Conservation (phyloP, 2,888 invertebrate species). For the Micropterix aruncella region DNA sequence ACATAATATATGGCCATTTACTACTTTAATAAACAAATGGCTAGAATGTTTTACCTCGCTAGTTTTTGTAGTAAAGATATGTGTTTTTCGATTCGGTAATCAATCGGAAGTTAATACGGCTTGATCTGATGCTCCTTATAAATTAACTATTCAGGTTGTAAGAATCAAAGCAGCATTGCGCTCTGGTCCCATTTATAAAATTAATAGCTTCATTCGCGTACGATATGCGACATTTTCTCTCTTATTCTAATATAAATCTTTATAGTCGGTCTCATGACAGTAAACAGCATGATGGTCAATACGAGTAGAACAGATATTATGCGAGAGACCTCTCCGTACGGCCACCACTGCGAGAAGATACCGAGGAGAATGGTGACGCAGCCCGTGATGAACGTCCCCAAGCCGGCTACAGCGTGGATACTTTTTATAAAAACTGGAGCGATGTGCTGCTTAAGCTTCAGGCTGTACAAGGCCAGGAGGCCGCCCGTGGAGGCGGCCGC, state of each 20-base stretch:
- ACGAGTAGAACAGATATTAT: constrained; percentile 23
- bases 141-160: too few species aligned
- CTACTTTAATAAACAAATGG: too few species aligned
- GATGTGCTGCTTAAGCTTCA: constrained; percentile 29
- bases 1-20: too few species aligned
- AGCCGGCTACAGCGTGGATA: constrained; percentile 27
- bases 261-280: constrained; percentile 27
- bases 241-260: constrained; percentile 33
- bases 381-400: constrained; percentile 28
- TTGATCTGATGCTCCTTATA: too few species aligned
- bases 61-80: too few species aligned
- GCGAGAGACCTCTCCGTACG: constrained; percentile 25
- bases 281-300: constrained; percentile 24
- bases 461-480: constrained; percentile 28
- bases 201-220: neutral
- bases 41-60: too few species aligned
- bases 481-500: constrained; percentile 30
- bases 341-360: constrained; percentile 27
- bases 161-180: too few species aligned
- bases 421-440: constrained; percentile 34
- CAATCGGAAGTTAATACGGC: too few species aligned
- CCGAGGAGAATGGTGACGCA: constrained; percentile 27
- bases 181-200: too few species aligned
- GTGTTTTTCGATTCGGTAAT: too few species aligned
- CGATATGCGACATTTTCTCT: constrained; percentile 18